Evolutionary conservation across 2,797 vertebrate species (phyloP).

Genomic region (Catharus ustulatus): DNA sequence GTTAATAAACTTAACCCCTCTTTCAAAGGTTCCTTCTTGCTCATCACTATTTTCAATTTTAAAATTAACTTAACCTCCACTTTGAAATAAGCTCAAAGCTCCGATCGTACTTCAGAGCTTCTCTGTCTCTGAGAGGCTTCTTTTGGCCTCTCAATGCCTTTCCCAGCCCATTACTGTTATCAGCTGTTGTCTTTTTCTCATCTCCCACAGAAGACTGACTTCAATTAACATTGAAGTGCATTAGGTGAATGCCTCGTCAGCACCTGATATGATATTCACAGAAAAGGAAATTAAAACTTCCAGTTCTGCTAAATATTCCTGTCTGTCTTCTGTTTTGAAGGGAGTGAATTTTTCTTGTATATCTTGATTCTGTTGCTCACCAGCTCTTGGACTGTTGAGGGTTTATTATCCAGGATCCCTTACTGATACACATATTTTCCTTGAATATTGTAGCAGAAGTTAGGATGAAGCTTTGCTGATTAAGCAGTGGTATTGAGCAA

Average conservation of each 20-base stretch:
- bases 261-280: not conserved
- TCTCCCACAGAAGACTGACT: not conserved
- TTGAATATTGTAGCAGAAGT: not conserved
- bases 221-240: not conserved
- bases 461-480: not conserved
- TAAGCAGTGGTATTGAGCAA: conserved; percentile 9
- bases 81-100: not conserved
- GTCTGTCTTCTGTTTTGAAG: not conserved
- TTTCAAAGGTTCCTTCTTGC: not conserved
- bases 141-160: not conserved
- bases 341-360: not conserved
- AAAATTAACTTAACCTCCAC: not conserved
- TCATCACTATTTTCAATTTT: not conserved
- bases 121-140: not conserved
- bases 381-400: not conserved
- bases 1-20: not conserved
- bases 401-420: not conserved
- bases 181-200: not conserved
- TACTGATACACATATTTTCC: not conserved
- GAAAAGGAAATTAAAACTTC: not conserved
- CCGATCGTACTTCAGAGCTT: not conserved
- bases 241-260: not conserved
- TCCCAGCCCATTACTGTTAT: not conserved
- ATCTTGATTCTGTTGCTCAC: not conserved
- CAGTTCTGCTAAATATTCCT: not conserved